These are phyloP conservation scores for Pachycephala philippinensis DNA, from an alignment of 2,113 vertebrate species.

Conservation along the genomic window DNA sequence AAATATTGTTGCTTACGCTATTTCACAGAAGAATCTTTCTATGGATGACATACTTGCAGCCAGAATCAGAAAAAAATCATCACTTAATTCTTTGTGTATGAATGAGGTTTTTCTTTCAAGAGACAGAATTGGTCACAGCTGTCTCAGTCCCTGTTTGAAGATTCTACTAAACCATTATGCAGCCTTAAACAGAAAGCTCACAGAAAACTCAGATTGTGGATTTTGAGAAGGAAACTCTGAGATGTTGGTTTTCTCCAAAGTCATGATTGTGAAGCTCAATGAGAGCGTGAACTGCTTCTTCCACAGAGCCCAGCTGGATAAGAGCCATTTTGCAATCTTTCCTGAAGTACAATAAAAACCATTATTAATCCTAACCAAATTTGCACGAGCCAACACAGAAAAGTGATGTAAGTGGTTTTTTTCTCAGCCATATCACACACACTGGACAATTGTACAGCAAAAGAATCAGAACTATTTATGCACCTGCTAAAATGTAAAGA, in stretches of 20 bases:
- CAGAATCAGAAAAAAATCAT: not conserved
- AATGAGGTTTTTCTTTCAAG: slow-evolving; percentile 50
- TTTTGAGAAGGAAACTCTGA: slow-evolving; percentile 85
- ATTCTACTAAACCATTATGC: slow-evolving; percentile 52
- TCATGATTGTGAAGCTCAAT: slow-evolving; percentile 84
- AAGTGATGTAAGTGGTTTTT: not conserved
- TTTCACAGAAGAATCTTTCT: slow-evolving; percentile 35
- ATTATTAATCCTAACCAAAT: not conserved
- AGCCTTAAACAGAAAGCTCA: slow-evolving; percentile 50
- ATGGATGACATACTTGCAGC: not conserved
- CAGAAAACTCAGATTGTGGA: slow-evolving; percentile 71
- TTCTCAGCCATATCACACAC: not conserved
- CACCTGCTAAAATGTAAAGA: not conserved
- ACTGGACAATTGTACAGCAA: not conserved
- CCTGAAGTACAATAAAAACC: slow-evolving; percentile 60
- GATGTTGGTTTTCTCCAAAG: slow-evolving; percentile 82
- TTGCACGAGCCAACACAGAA: not conserved
- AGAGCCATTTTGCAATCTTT: slow-evolving; percentile 83
- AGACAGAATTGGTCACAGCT: slow-evolving; percentile 65
- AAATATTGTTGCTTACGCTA: slow-evolving; percentile 35
- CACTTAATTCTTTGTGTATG: slow-evolving; percentile 13
- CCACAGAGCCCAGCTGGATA: slow-evolving; percentile 82
- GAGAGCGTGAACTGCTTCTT: slow-evolving; percentile 84
- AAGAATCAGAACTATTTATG: not conserved
- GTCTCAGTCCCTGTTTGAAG: slow-evolving; percentile 68